Conservation (phyloP, 2,113 vertebrate genomes). For the Poecile atricapillus region DNA sequence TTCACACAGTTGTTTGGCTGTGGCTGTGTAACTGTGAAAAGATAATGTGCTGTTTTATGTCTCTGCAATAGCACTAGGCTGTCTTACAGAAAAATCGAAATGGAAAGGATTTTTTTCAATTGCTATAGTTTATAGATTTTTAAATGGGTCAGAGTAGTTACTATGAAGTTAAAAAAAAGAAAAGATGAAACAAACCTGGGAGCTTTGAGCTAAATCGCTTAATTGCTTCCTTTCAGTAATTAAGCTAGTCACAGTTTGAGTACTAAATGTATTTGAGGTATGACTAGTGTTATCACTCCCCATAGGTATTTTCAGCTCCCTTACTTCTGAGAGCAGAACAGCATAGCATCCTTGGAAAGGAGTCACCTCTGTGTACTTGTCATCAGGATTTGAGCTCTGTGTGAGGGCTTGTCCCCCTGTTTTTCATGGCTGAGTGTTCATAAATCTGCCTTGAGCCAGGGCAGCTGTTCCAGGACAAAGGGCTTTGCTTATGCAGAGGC, state of each 20-base stretch:
- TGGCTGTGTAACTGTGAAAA: background rate
- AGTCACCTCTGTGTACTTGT: background rate
- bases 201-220: background rate
- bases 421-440: background rate
- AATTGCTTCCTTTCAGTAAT: background rate
- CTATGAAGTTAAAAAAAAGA: background rate
- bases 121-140: background rate
- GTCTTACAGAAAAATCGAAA: background rate
- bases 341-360: background rate
- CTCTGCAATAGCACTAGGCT: background rate
- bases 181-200: background rate
- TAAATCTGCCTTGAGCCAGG: background rate
- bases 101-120: background rate
- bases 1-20: background rate
- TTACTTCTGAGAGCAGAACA: background rate
- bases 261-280: background rate
- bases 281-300: background rate
- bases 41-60: background rate
- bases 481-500: background rate
- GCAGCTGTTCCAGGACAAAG: background rate
- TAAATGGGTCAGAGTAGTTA: background rate
- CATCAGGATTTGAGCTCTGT: background rate
- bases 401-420: background rate
- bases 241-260: background rate
- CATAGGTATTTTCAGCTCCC: background rate